A percentile compares a stretch with the other conserved stretches of the same genome.
Evolutionary conservation across 1,140 invertebrate genomes (phyloP).

Genomic region (Hycleus cichorii): DNA sequence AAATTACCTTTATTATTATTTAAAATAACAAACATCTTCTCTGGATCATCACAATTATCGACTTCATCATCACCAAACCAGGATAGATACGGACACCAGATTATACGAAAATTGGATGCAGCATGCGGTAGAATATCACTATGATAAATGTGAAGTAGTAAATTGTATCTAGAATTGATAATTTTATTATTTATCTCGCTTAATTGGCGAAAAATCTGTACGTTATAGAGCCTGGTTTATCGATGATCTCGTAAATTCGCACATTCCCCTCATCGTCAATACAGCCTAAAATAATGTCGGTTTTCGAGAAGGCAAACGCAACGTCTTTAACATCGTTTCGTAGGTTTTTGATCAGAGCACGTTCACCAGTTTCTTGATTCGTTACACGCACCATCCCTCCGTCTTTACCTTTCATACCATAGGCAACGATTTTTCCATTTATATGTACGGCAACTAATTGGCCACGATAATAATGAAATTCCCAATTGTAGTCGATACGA

Average conservation of each 20-base stretch:
- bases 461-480: slow-evolving; percentile 74
- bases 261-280: slow-evolving; percentile 78
- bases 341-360: slow-evolving; percentile 80
- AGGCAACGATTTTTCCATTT: slow-evolving; percentile 78
- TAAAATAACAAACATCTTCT: slow-evolving; percentile 71
- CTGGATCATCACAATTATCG: slow-evolving; percentile 61
- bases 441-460: slow-evolving; percentile 84
- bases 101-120: slow-evolving; percentile 57
- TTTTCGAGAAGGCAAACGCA: slow-evolving; percentile 74
- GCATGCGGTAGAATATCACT: slow-evolving; percentile 38
- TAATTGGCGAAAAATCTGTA: slow-evolving; percentile 39
- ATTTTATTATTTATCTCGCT: neutral
- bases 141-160: slow-evolving; percentile 49
- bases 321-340: slow-evolving; percentile 78
- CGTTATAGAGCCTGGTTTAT: slow-evolving; percentile 50
- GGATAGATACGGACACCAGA: slow-evolving; percentile 91
- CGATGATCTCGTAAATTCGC: slow-evolving; percentile 73
- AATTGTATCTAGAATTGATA: slow-evolving; percentile 26
- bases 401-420: slow-evolving; percentile 64
- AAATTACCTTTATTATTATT: slow-evolving; percentile 61
- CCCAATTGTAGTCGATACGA: slow-evolving; percentile 90
- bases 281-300: slow-evolving; percentile 71
- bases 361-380: slow-evolving; percentile 62
- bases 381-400: slow-evolving; percentile 78
- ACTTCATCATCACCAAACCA: slow-evolving; percentile 49